Evolutionary conservation across 1,140 invertebrate genomes (phyloP), one percentile per base, ranked within the genome.

Genomic region (Bombus fervidus): DNA sequence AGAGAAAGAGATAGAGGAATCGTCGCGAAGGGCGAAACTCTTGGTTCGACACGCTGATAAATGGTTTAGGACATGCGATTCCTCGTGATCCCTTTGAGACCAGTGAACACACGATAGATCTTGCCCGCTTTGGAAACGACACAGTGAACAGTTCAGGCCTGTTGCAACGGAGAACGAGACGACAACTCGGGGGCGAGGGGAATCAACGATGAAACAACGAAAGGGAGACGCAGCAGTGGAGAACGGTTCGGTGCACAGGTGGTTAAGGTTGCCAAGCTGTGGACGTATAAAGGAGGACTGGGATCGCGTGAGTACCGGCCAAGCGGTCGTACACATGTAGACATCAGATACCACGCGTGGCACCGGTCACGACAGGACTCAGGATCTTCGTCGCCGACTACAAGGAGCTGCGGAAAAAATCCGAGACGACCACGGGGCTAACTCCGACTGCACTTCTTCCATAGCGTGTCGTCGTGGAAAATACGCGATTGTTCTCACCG

Each of bases 301-400:
- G 87, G 87, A 91, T 92, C 91, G 91, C 92, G 92, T 92, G 92
- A 92, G 91, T 78, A 66, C 66, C 76, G 83, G 85, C 81, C 87
- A 62, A 89, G 79, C 86, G 88, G 78, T 85, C 75, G 83, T 91
- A 92, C 92, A 92, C 91, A 91, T 92, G 92, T 93, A 93, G 86
- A 92, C 91, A 92, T 92, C 91, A 91, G 92, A 92, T 91, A 90
- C 79, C 86, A 87, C 91, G 87, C 91, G 91, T 92, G 86, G 91
- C 87, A 91, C 72, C 83, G 88, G 90, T 92, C 92, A 92, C 91
- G 91, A 92, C 90, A 91, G 86, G 57, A 80, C 90, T 87, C 78
- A 80, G 86, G 68, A 89, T 88, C 89, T 86, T 90, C 83, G 88
- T 86, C 88, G 83, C 74, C 81, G 74, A 31, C 73, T 66, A 77